phyloP scores from a whole-genome alignment of 1,140 invertebrate genomes.

The Drosophila repleta region DNA sequence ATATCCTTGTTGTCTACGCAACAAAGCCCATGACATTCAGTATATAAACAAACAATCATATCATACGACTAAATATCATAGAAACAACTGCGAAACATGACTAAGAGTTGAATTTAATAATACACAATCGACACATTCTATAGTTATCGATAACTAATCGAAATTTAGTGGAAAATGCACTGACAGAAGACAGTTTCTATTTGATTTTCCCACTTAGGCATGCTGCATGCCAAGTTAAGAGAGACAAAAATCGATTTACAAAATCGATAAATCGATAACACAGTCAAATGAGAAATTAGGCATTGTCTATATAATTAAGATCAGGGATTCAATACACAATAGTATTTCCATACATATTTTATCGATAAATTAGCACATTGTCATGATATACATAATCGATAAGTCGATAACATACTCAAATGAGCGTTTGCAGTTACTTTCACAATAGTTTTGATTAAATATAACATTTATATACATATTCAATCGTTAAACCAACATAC shows the following conservation, averaged over 20 bases:
- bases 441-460: neutral
- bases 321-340: neutral
- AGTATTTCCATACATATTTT: no score
- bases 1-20: constrained; percentile 21
- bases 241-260: neutral
- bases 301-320: no score
- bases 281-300: constrained; percentile 3
- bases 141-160: constrained; percentile 19
- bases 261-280: constrained; percentile 22
- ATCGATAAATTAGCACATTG: neutral
- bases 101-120: constrained; percentile 2
- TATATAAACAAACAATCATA: constrained; percentile 65
- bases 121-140: constrained; percentile 1
- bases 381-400: neutral
- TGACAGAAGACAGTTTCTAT: neutral
- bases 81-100: constrained; percentile 9
- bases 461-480: no score
- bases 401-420: no score
- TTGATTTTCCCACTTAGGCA: neutral
- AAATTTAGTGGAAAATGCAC: neutral
- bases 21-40: constrained; percentile 56
- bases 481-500: neutral
- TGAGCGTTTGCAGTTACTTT: neutral
- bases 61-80: constrained; percentile 67
- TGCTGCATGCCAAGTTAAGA: neutral